Evolutionary conservation across 2,797 vertebrate genomes (phyloP).

Genomic region (Gymnodraco acuticeps): DNA sequence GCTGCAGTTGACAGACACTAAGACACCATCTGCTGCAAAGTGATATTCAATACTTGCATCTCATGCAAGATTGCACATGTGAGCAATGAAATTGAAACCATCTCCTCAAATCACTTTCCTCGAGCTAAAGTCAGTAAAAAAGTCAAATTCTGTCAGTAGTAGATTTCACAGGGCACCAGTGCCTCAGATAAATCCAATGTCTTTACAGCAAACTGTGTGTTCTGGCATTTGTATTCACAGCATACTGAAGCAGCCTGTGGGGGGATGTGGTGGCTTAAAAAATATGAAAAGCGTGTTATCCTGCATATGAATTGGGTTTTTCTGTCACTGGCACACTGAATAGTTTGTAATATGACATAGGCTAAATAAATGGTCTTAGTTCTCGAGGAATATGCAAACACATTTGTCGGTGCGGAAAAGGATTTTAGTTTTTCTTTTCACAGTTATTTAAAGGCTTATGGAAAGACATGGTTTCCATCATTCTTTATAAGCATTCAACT

Average conservation of each 20-base stretch:
- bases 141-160: constrained; percentile 65
- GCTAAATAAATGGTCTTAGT: constrained; percentile 34
- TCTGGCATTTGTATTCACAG: constrained; percentile 70
- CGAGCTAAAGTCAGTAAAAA: constrained; percentile 71
- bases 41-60: constrained; percentile 66
- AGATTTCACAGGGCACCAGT: constrained; percentile 53
- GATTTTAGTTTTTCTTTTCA: constrained; percentile 2
- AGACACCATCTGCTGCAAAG: constrained; percentile 67
- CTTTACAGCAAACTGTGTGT: constrained; percentile 59
- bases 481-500: constrained; percentile 1
- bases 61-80: constrained; percentile 65
- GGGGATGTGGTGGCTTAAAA: constrained; percentile 65
- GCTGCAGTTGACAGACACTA: constrained; percentile 45
- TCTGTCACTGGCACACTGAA: constrained; percentile 44
- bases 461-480: constrained; percentile 16
- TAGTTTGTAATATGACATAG: constrained; percentile 45
- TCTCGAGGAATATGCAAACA: not conserved
- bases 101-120: constrained; percentile 56
- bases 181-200: constrained; percentile 58
- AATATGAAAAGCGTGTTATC: constrained; percentile 68
- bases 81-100: constrained; percentile 60
- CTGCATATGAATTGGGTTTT: constrained; percentile 51
- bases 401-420: not conserved
- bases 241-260: constrained; percentile 56
- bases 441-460: constrained; percentile 22